These are phyloP conservation scores for Acanthaster planci DNA, from an alignment of 35 echinoderm and acorn worm genomes.

Conservation along the genomic window DNA sequence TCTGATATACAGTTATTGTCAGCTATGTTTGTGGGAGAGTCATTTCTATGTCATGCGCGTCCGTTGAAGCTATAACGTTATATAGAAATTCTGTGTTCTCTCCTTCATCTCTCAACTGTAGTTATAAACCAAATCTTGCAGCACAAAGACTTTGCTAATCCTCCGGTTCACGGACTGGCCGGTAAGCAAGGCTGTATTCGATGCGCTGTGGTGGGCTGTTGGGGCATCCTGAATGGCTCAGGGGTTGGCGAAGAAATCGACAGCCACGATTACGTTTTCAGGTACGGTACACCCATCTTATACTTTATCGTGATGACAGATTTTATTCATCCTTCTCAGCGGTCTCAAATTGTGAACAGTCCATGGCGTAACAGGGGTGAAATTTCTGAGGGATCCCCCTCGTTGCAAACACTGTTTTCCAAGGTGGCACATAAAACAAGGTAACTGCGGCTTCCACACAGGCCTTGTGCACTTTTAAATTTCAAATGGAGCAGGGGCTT, in stretches of 20 bases:
- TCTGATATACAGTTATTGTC: too few species aligned
- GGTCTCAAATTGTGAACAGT: background rate
- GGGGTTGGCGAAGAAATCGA: slow-evolving; percentile 73
- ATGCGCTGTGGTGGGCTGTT: slow-evolving; percentile 81
- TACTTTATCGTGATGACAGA: background rate
- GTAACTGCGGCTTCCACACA: background rate
- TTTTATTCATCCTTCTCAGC: background rate
- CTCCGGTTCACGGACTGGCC: background rate
- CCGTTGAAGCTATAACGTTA: too few species aligned
- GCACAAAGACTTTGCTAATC: slow-evolving; percentile 73
- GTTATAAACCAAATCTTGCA: too few species aligned
- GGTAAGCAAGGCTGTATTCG: slow-evolving; percentile 41
- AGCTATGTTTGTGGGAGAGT: too few species aligned
- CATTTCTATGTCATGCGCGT: too few species aligned
- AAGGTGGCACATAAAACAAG: background rate
- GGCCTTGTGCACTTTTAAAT: background rate
- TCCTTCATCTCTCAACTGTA: too few species aligned
- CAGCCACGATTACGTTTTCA: slow-evolving; percentile 73
- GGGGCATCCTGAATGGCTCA: slow-evolving; percentile 77
- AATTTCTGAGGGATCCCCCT: background rate
- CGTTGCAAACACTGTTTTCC: background rate
- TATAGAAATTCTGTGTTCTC: too few species aligned
- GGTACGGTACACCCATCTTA: background rate
- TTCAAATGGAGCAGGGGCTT: too few species aligned
- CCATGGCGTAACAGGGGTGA: background rate